A percentile compares a stretch with the other conserved stretches of the same genome.
These are phyloP conservation scores for Tipula confusa DNA, from an alignment of 2,888 invertebrate species.

Conservation along the genomic window DNA sequence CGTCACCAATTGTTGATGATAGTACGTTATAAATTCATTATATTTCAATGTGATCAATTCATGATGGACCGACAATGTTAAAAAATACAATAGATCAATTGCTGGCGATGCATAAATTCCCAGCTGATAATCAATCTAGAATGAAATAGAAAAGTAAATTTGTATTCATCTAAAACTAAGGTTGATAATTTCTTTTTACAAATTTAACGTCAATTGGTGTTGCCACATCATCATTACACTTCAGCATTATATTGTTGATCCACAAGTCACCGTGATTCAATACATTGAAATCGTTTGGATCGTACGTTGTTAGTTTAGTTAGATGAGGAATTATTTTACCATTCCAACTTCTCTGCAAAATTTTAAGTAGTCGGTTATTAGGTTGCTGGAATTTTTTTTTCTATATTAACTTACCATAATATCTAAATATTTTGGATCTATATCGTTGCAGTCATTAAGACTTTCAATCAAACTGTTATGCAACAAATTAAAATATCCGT, in stretches of 20 bases:
- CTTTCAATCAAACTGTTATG: too few species aligned
- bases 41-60: not conserved
- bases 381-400: too few species aligned
- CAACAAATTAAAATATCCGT: too few species aligned
- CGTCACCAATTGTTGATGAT: not conserved
- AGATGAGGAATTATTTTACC: not conserved
- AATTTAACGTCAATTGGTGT: not conserved
- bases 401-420: not conserved
- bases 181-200: too few species aligned
- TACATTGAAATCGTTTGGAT: slow-evolving; percentile 45
- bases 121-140: slow-evolving; percentile 43
- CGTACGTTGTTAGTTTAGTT: not conserved
- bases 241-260: slow-evolving; percentile 53
- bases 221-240: not conserved
- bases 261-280: slow-evolving; percentile 53
- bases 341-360: not conserved
- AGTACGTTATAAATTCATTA: not conserved
- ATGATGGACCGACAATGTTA: not conserved
- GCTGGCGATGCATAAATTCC: slow-evolving; percentile 36
- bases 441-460: too few species aligned
- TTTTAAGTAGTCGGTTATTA: not conserved
- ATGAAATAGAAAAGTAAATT: not conserved
- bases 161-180: not conserved
- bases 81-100: not conserved
- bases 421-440: not conserved